Conservation (phyloP, 2,888 invertebrate species). For the Drosophila macrothrix region DNA sequence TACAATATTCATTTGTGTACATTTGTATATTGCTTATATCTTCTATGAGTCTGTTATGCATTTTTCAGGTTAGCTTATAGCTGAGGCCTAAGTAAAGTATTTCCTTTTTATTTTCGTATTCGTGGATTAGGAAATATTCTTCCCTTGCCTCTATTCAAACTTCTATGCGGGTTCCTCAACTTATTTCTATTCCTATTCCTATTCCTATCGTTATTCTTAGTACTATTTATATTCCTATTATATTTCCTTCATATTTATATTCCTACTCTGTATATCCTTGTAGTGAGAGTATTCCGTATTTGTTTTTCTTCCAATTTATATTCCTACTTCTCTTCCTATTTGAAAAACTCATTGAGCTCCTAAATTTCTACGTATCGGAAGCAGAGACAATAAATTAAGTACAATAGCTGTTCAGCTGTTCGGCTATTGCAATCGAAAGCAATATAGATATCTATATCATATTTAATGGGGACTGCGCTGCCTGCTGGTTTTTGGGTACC, state of each 20-base stretch:
- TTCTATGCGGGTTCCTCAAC: neutral
- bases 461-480: conserved; percentile 1
- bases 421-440: neutral
- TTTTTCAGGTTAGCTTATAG: neutral
- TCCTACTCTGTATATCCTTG: neutral
- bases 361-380: neutral
- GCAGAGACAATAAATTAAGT: neutral
- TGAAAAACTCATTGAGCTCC: neutral
- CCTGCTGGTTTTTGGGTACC: conserved; percentile 15
- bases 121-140: neutral
- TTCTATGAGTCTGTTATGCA: neutral
- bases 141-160: neutral
- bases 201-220: no score
- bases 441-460: neutral
- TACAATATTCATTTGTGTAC: neutral
- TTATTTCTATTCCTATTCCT: neutral
- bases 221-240: no score
- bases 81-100: neutral
- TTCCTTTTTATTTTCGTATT: neutral
- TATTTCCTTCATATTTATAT: no score
- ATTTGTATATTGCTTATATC: neutral
- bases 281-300: neutral
- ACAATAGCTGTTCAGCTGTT: neutral
- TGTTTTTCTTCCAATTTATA: neutral
- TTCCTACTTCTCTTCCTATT: neutral